A percentile compares a stretch with the other conserved stretches of the same genome.
phyloP scores from a whole-genome alignment of 2,888 invertebrate species.

The Keiferia lycopersicella region DNA sequence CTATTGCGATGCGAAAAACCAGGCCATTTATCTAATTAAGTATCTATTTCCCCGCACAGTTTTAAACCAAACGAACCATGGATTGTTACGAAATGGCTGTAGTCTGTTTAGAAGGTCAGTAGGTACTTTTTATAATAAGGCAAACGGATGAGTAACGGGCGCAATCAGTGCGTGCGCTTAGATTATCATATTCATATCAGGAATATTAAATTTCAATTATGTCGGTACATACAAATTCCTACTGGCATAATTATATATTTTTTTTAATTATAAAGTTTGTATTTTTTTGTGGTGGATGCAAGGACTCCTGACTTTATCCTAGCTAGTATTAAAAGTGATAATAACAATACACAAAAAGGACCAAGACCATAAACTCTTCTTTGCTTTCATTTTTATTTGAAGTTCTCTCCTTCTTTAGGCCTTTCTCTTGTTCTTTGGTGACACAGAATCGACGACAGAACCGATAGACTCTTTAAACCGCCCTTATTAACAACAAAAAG shows the following conservation, averaged over 20 bases:
- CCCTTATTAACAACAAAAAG: not conserved
- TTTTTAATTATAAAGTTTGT: not conserved
- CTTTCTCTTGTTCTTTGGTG: too few relatives aligned
- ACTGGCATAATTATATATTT: not conserved
- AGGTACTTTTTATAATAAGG: not conserved
- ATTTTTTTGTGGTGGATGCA: too few relatives aligned
- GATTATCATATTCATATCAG: constrained; percentile 19
- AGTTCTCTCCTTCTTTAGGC: too few relatives aligned
- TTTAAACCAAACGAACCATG: constrained; percentile 11
- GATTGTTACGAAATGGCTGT: constrained; percentile 1
- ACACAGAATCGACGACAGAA: too few relatives aligned
- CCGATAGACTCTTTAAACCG: too few relatives aligned
- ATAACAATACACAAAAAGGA: too few relatives aligned
- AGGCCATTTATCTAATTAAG: constrained; percentile 4
- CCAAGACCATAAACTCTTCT: too few relatives aligned
- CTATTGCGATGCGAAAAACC: not conserved
- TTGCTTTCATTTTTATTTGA: too few relatives aligned
- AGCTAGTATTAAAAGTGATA: too few relatives aligned
- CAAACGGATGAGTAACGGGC: constrained; percentile 17
- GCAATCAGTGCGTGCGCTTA: constrained; percentile 21
- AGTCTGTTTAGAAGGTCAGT: not conserved
- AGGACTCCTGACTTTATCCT: too few relatives aligned
- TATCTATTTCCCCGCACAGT: constrained; percentile 3
- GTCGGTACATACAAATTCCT: not conserved
- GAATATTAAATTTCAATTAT: constrained; percentile 4